phyloP scores from a whole-genome alignment of 1,140 invertebrate genomes.

The Drosophila bipectinata region DNA sequence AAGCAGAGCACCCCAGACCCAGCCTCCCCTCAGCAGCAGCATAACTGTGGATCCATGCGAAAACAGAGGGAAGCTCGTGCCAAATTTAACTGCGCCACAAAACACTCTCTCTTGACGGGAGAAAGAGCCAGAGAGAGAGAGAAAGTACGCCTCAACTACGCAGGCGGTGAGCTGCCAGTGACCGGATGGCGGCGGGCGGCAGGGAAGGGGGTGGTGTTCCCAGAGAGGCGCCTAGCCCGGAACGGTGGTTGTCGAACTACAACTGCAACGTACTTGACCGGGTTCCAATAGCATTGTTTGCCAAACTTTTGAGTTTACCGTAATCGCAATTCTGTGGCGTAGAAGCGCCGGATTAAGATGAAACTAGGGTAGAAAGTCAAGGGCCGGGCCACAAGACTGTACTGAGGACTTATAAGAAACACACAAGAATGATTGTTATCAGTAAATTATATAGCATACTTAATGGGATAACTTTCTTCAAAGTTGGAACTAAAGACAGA shows the following conservation, averaged over 20 bases:
- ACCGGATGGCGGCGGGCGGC: neutral
- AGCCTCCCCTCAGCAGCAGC: neutral
- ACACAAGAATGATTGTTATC: neutral
- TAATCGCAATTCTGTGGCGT: constrained; percentile 19
- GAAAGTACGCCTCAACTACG: constrained; percentile 2
- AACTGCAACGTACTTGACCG: constrained; percentile 48
- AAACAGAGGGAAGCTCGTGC: neutral
- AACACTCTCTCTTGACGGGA: neutral
- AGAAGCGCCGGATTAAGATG: constrained; percentile 1
- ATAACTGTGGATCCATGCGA: neutral
- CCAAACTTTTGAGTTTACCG: constrained; percentile 37
- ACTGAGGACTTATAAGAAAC: neutral
- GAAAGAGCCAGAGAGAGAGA: neutral
- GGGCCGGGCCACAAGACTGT: constrained; percentile 7
- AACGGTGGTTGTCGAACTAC: constrained; percentile 40
- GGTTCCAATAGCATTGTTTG: constrained; percentile 41
- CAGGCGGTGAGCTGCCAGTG: neutral
- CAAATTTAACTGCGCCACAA: neutral
- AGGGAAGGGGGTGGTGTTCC: neutral
- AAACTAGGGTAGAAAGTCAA: constrained; percentile 40
- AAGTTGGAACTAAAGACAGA: neutral
- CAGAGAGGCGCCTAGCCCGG: neutral
- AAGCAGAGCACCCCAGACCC: neutral
- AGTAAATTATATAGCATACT: neutral
- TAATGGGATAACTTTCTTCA: neutral